Evolutionary conservation across 2,113 vertebrate genomes (phyloP).

Genomic region (Psilopogon haemacephalus): DNA sequence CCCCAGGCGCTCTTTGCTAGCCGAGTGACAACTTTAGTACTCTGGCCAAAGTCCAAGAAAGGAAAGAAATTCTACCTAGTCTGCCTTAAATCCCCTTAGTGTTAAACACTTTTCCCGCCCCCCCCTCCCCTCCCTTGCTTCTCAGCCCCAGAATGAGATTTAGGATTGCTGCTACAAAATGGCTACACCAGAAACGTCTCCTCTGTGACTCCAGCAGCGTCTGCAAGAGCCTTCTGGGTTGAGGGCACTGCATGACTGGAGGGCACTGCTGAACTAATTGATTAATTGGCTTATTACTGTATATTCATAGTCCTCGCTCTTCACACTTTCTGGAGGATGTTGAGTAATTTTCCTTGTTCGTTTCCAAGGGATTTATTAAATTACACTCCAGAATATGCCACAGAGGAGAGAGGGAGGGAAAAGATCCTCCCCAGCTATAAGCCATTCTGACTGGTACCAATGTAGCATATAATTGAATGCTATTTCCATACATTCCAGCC

Average conservation of each 20-base stretch:
- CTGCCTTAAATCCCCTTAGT: constrained; percentile 29
- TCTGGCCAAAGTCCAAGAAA: constrained; percentile 33
- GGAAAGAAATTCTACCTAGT: constrained; percentile 32
- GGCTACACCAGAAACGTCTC: background rate
- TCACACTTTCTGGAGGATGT: background rate
- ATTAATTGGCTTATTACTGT: background rate
- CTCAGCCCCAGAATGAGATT: background rate
- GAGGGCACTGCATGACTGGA: background rate
- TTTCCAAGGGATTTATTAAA: constrained; percentile 34
- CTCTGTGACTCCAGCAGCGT: background rate
- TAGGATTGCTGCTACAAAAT: constrained; percentile 35
- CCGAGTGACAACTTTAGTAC: constrained; percentile 21
- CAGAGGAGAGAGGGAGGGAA: background rate
- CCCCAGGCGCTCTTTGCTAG: constrained; percentile 6
- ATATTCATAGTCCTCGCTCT: background rate
- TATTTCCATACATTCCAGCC: constrained; percentile 50
- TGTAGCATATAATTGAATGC: constrained; percentile 64
- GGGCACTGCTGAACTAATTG: background rate
- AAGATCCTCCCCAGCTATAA: constrained; percentile 60
- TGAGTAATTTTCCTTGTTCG: background rate
- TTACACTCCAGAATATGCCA: background rate
- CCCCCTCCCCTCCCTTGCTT: background rate
- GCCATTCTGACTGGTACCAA: constrained; percentile 59
- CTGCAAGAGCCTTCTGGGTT: background rate
- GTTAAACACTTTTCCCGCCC: background rate